These are phyloP conservation scores for Paradoxurus hermaphroditus DNA, from an alignment of 2,113 vertebrate species.

Conservation along the genomic window DNA sequence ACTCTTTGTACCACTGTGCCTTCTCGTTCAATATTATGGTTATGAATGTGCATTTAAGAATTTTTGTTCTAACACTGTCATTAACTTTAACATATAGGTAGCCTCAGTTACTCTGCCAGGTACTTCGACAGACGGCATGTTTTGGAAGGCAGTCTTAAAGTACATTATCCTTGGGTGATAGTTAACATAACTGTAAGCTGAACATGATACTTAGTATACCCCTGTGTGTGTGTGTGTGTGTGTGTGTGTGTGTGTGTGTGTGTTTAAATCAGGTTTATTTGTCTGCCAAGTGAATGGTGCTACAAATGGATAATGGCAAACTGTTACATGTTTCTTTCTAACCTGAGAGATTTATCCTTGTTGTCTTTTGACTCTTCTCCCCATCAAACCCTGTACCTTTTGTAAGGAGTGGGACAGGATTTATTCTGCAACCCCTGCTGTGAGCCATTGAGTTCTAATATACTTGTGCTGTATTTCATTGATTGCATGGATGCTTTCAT, in stretches of 20 bases:
- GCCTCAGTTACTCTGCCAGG: slow-evolving; percentile 36
- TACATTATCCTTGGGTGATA: background rate
- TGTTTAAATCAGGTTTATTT: slow-evolving; percentile 26
- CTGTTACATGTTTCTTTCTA: background rate
- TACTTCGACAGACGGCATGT: slow-evolving; percentile 25
- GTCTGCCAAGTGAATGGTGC: background rate
- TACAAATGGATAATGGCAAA: background rate
- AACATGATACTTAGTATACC: background rate
- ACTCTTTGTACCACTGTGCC: slow-evolving; percentile 33
- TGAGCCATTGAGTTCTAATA: slow-evolving; percentile 5
- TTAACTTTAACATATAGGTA: slow-evolving; percentile 53
- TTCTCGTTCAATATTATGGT: slow-evolving; percentile 50
- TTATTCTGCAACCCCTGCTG: background rate
- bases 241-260: background rate
- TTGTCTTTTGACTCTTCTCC: slow-evolving; percentile 7
- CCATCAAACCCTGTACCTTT: background rate
- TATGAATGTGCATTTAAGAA: slow-evolving; percentile 29
- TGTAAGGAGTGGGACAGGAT: background rate
- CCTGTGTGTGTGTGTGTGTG: background rate
- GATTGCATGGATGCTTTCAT: slow-evolving; percentile 19
- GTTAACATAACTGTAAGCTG: slow-evolving; percentile 15
- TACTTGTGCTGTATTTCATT: slow-evolving; percentile 20
- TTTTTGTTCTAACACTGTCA: slow-evolving; percentile 62
- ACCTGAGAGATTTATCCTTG: background rate
- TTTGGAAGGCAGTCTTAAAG: slow-evolving; percentile 33